Evolutionary conservation across 2,797 vertebrate genomes (phyloP).

Genomic region (Babyrousa celebensis): DNA sequence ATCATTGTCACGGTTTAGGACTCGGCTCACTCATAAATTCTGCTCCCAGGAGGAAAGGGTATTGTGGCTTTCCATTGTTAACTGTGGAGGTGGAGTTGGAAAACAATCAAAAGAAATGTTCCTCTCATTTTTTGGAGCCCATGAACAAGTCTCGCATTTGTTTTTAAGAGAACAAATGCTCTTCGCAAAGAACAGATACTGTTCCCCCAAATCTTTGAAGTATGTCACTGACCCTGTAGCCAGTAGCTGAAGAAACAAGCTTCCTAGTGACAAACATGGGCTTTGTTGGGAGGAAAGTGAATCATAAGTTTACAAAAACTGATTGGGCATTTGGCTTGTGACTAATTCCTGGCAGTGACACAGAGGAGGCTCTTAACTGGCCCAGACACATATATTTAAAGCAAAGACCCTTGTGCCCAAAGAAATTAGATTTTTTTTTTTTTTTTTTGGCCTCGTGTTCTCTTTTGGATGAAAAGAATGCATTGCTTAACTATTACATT

Average conservation of each 20-base stretch:
- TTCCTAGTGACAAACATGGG: conserved; percentile 69
- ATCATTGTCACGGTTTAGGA: conserved; percentile 24
- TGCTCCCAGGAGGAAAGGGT: conserved; percentile 49
- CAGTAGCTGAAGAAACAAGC: conserved; percentile 72
- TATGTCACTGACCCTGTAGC: conserved; percentile 81
- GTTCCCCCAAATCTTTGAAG: conserved; percentile 83
- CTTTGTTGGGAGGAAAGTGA: conserved; percentile 85
- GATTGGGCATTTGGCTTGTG: conserved; percentile 80
- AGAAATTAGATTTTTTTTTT: conserved; percentile 48
- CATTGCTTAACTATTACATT: conserved; percentile 5
- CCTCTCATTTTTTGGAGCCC: conserved; percentile 78
- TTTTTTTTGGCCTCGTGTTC: conserved; percentile 2
- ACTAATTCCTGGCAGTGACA: conserved; percentile 73
- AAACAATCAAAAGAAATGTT: conserved; percentile 78
- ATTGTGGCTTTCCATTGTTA: conserved; percentile 71
- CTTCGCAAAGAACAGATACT: conserved; percentile 70
- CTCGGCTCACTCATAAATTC: conserved; percentile 72
- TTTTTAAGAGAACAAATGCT: conserved; percentile 77
- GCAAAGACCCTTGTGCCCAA: conserved; percentile 68
- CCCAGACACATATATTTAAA: conserved; percentile 65
- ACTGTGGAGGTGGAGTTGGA: conserved; percentile 80
- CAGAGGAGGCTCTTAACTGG: conserved; percentile 70
- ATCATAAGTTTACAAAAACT: conserved; percentile 81
- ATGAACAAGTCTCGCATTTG: conserved; percentile 82
- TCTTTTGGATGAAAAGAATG: conserved; percentile 73